Percentiles rank a stretch among this genome's conserved stretches.
phyloP scores from a whole-genome alignment of 1,140 invertebrate species.

The Pentalonia nigronervosa region DNA sequence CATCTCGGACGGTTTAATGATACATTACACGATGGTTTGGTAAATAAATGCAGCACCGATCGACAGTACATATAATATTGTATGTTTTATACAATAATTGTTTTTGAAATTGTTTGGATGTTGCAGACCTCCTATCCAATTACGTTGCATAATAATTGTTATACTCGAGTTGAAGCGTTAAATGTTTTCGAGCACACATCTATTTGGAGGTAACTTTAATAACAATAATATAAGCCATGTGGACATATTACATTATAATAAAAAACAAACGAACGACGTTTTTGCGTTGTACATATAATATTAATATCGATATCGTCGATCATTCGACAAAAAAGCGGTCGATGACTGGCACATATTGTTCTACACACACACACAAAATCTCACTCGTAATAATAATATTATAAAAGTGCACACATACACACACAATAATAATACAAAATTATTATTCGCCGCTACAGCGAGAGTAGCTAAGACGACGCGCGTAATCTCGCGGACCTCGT shows the following conservation, averaged over 20 bases:
- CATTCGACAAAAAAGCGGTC: background rate
- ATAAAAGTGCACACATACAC: background rate
- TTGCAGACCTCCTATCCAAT: background rate
- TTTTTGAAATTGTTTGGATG: background rate
- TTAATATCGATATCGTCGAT: background rate
- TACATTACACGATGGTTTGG: background rate
- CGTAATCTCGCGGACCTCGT: background rate
- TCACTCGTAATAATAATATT: background rate
- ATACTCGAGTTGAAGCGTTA: background rate
- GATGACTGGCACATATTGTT: background rate
- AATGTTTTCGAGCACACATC: background rate
- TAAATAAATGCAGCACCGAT: background rate
- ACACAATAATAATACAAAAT: background rate
- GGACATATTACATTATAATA: background rate
- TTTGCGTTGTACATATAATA: background rate
- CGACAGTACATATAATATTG: background rate
- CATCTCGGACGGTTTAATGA: background rate
- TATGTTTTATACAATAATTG: background rate
- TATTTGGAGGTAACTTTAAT: no score
- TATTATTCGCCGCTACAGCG: background rate
- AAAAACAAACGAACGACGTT: background rate
- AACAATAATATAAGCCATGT: background rate
- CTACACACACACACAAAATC: background rate
- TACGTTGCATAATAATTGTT: background rate
- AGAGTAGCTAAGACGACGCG: background rate